These are phyloP conservation scores for Megaceryle maxima DNA, from an alignment of 2,113 vertebrate genomes.

Conservation along the genomic window DNA sequence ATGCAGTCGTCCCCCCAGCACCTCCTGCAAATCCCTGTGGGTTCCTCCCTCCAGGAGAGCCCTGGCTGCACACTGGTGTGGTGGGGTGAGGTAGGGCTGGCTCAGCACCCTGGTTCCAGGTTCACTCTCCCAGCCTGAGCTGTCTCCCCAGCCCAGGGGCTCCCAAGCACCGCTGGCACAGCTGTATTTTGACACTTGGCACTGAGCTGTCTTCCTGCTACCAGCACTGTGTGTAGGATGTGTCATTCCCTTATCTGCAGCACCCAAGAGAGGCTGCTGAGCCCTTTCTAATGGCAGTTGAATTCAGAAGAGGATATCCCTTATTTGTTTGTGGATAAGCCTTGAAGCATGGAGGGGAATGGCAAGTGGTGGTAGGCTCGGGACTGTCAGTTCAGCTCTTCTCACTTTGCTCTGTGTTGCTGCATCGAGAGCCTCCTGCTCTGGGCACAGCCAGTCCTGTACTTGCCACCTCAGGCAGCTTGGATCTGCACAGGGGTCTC, in stretches of 20 bases:
- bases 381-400: not conserved
- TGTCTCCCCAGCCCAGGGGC: not conserved
- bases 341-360: not conserved
- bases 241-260: not conserved
- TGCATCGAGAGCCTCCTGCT: not conserved
- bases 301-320: not conserved
- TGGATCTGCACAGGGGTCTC: not conserved
- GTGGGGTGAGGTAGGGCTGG: not conserved
- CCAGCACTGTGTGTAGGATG: fast-evolving
- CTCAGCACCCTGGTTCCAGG: not conserved
- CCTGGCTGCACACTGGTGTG: not conserved
- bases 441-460: not conserved
- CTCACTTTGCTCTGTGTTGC: not conserved
- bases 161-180: fast-evolving
- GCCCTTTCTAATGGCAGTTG: not conserved
- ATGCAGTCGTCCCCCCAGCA: not conserved
- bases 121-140: not conserved
- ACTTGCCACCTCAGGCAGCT: not conserved
- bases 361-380: not conserved
- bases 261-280: not conserved
- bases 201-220: not conserved
- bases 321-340: not conserved
- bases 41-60: not conserved
- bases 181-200: not conserved
- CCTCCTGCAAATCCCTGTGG: not conserved